Evolutionary conservation across 30 jellyfish, hydroid and myxozoan genomes (phyloP).

Genomic region (Pelagia noctiluca): DNA sequence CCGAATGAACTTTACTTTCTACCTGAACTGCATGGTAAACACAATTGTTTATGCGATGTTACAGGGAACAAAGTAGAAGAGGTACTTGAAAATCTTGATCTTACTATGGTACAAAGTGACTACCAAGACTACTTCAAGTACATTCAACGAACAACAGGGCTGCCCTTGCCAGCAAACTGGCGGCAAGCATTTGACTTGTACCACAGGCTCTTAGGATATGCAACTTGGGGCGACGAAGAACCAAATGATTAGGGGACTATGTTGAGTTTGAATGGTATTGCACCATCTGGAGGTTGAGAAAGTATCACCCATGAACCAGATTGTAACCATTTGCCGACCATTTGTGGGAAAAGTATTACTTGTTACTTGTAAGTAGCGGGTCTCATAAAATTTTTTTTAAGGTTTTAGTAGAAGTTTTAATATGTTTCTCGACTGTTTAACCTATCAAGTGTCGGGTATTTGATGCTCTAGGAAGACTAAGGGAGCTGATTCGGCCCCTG

Average conservation of each 20-base stretch:
- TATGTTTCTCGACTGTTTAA: no score
- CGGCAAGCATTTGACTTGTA: slow-evolving; percentile 14
- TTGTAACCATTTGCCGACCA: neutral
- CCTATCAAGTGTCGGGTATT: no score
- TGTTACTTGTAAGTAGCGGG: no score
- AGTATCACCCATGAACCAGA: neutral
- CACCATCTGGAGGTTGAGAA: neutral
- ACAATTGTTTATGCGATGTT: neutral
- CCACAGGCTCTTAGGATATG: neutral
- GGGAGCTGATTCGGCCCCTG: no score
- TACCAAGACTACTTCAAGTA: slow-evolving; percentile 22
- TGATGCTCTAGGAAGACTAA: no score
- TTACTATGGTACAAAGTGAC: slow-evolving; percentile 8
- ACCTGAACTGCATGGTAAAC: slow-evolving; percentile 16
- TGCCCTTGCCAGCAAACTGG: slow-evolving; percentile 15
- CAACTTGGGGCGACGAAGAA: neutral
- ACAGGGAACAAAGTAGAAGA: neutral
- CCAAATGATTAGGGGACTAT: neutral
- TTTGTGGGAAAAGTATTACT: neutral
- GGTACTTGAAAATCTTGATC: neutral
- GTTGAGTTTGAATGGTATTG: neutral
- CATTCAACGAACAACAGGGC: neutral
- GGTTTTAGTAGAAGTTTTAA: no score
- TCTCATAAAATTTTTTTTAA: no score
- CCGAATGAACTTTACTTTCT: slow-evolving; percentile 18